Conservation (phyloP, 1,140 invertebrate species). For the Drosophila obscura region DNA sequence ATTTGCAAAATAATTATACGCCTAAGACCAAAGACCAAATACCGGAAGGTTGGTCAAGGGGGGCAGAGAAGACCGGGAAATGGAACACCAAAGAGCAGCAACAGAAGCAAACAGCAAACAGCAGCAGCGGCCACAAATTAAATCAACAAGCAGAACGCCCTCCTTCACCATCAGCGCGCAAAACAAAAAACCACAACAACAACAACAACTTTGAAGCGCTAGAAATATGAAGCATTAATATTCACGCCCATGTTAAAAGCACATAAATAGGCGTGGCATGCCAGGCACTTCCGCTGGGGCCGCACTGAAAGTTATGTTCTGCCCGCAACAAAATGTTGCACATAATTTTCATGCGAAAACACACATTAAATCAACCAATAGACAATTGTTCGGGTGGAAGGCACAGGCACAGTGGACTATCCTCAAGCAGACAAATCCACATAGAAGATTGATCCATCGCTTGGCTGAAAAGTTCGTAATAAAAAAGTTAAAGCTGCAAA, state of each 20-base stretch:
- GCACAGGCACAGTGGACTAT: background rate
- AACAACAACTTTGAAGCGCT: slow-evolving; percentile 36
- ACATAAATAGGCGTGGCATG: slow-evolving; percentile 76
- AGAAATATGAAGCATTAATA: slow-evolving; percentile 78
- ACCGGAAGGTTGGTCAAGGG: slow-evolving; percentile 1
- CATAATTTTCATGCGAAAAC: slow-evolving; percentile 42
- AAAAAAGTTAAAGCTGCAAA: background rate
- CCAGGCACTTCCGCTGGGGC: slow-evolving; percentile 50
- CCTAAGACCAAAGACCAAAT: slow-evolving; percentile 51
- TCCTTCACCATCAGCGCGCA: slow-evolving; percentile 42
- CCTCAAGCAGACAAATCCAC: background rate
- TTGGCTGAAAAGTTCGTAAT: background rate
- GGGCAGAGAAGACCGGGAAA: background rate
- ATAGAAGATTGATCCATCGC: slow-evolving; percentile 1
- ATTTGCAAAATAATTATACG: slow-evolving; percentile 70
- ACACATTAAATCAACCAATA: slow-evolving; percentile 46
- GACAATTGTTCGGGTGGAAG: slow-evolving; percentile 40
- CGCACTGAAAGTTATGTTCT: slow-evolving; percentile 54
- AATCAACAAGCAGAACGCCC: slow-evolving; percentile 66
- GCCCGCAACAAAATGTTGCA: slow-evolving; percentile 44
- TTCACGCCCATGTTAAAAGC: slow-evolving; percentile 81
- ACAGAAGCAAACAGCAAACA: background rate
- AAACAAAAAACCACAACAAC: slow-evolving; percentile 18
- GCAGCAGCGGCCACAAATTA: slow-evolving; percentile 63
- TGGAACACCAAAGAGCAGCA: too few species aligned